phyloP scores from a whole-genome alignment of 2,113 vertebrate species.

The Percina caprodes region DNA sequence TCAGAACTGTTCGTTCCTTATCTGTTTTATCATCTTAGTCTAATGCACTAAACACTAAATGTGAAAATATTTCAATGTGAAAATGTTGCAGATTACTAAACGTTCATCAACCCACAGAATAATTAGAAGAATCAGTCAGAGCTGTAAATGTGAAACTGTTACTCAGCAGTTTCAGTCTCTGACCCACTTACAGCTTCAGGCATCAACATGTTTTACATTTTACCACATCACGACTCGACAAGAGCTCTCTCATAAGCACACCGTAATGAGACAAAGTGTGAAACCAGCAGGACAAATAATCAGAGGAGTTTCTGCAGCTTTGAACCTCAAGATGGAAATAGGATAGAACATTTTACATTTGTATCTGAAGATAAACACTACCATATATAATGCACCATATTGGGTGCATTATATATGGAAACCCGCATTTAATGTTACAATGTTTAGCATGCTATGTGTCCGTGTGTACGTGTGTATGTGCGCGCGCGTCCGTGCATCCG shows the following conservation, averaged over 20 bases:
- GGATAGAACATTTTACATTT: neutral
- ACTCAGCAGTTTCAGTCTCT: constrained; percentile 22
- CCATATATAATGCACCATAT: no score
- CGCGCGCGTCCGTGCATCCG: neutral
- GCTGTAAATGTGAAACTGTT: neutral
- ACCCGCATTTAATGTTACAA: no score
- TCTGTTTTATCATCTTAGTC: neutral
- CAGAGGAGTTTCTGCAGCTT: neutral
- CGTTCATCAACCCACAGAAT: neutral
- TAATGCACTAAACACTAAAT: no score
- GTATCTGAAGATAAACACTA: neutral
- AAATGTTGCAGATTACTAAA: neutral
- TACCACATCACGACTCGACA: constrained; percentile 34
- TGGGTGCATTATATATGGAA: no score
- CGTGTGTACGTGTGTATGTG: constrained; percentile 8
- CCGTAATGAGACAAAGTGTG: neutral
- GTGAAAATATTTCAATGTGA: no score
- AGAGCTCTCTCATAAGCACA: neutral
- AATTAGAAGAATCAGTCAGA: neutral
- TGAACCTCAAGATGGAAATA: neutral
- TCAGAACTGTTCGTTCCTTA: neutral
- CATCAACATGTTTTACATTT: constrained; percentile 21
- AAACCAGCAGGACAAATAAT: neutral
- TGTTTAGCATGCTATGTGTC: neutral
- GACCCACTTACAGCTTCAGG: constrained; percentile 50